These are phyloP conservation scores for Danaus melanippus DNA, from an alignment of 1,140 invertebrate genomes.

Conservation along the genomic window DNA sequence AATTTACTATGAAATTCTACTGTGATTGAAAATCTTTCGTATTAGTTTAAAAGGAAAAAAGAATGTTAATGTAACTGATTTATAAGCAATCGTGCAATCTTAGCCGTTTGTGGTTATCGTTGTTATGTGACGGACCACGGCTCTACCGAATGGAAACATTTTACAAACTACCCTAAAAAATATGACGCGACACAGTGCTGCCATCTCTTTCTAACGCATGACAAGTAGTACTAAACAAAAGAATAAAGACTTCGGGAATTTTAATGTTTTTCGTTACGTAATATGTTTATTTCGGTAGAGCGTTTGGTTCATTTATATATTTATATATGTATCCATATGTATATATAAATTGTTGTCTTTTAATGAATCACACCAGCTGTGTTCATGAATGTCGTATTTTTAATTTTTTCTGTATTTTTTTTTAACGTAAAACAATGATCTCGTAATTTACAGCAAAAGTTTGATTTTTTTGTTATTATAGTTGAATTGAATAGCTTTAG, in stretches of 20 bases:
- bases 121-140: slow-evolving; percentile 2
- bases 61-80: slow-evolving; percentile 8
- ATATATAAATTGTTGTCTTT: slow-evolving; percentile 17
- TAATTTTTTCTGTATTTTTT: slow-evolving; percentile 37
- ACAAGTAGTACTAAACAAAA: not conserved
- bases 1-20: slow-evolving; percentile 3
- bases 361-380: slow-evolving; percentile 62
- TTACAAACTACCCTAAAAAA: too few species aligned
- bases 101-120: slow-evolving; percentile 8
- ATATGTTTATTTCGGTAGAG: slow-evolving; percentile 1
- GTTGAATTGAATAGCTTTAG: slow-evolving; percentile 20
- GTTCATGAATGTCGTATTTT: slow-evolving; percentile 50
- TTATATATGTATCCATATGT: slow-evolving; percentile 9
- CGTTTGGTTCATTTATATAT: slow-evolving; percentile 6
- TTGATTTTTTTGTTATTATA: slow-evolving; percentile 28
- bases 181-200: too few species aligned
- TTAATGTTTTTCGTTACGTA: slow-evolving; percentile 1
- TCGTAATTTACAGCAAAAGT: slow-evolving; percentile 51
- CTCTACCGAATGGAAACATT: slow-evolving; percentile 1
- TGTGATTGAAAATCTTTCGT: slow-evolving; percentile 12
- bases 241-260: not conserved
- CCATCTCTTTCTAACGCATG: too few species aligned
- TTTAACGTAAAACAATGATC: slow-evolving; percentile 65
- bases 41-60: slow-evolving; percentile 3
- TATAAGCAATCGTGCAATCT: slow-evolving; percentile 12